phyloP scores from a whole-genome alignment of 2,113 vertebrate genomes.

The Microcebus ravelobensis region DNA sequence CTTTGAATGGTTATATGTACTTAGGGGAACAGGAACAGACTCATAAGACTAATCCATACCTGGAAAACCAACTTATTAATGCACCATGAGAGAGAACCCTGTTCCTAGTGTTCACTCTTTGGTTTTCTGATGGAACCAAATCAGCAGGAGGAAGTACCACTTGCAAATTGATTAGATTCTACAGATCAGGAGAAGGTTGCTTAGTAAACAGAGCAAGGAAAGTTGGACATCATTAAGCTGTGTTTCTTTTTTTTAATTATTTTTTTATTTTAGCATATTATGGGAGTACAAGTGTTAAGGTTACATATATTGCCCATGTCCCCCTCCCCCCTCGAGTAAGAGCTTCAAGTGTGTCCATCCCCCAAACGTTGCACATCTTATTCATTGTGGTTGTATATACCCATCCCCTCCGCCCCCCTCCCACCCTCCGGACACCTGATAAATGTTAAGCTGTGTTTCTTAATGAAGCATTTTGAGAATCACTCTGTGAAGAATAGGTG shows the following conservation, averaged over 20 bases:
- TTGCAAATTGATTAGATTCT: neutral
- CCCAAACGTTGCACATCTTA: too few species aligned
- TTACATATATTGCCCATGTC: too few species aligned
- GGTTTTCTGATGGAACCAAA: neutral
- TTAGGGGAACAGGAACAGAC: neutral
- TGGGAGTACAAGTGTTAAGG: too few species aligned
- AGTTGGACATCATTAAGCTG: neutral
- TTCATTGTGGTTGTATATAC: too few species aligned
- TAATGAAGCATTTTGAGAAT: neutral
- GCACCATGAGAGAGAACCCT: neutral
- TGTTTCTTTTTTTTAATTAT: neutral
- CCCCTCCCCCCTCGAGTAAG: too few species aligned
- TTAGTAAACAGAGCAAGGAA: neutral
- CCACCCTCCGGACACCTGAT: too few species aligned
- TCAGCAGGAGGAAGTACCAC: neutral
- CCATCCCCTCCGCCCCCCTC: too few species aligned
- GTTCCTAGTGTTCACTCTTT: neutral
- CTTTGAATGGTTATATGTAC: constrained; percentile 22
- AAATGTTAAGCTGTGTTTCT: neutral
- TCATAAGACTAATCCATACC: neutral
- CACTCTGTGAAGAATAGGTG: neutral
- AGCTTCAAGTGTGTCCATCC: too few species aligned
- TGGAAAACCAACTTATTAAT: constrained; percentile 9
- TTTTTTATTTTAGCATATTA: too few species aligned
- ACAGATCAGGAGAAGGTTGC: neutral